phyloP scores from a whole-genome alignment of 2,888 invertebrate species.

The Ganaspis brasiliensis region DNA sequence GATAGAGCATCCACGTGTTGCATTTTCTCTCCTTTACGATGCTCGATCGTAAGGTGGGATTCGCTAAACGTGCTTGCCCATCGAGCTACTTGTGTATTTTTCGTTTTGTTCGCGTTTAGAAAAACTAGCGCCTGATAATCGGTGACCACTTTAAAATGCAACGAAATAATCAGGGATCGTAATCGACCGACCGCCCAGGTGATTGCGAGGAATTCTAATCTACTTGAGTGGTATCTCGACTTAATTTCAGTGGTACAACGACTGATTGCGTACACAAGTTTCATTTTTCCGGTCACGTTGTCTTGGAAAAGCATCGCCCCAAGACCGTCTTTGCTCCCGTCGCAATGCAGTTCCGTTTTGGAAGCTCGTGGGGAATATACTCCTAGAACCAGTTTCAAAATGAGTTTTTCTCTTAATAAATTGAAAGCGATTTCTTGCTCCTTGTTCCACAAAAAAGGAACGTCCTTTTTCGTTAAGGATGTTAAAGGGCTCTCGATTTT shows the following conservation, averaged over 20 bases:
- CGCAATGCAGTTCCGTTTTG: conserved; percentile 52
- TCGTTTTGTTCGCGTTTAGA: conserved; percentile 52
- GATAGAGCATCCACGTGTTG: conserved; percentile 43
- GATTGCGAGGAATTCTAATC: conserved; percentile 46
- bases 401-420: conserved; percentile 17
- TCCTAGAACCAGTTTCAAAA: conserved; percentile 21
- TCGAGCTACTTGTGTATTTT: conserved; percentile 54
- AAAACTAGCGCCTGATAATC: conserved; percentile 61
- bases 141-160: conserved; percentile 57
- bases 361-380: conserved; percentile 28
- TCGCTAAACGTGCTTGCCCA: conserved; percentile 47
- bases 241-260: conserved; percentile 51
- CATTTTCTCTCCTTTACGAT: background rate
- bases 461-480: conserved; percentile 18
- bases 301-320: conserved; percentile 53
- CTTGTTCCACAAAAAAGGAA: background rate
- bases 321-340: conserved; percentile 51
- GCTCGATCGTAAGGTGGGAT: conserved; percentile 53
- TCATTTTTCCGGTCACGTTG: conserved; percentile 52
- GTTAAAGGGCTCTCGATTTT: conserved; percentile 50
- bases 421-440: conserved; percentile 37
- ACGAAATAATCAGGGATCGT: conserved; percentile 43
- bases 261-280: conserved; percentile 49
- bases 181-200: conserved; percentile 45
- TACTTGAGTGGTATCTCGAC: conserved; percentile 64